phyloP scores from a whole-genome alignment of 2,888 invertebrate genomes.

The Lamellibrachia columna region DNA sequence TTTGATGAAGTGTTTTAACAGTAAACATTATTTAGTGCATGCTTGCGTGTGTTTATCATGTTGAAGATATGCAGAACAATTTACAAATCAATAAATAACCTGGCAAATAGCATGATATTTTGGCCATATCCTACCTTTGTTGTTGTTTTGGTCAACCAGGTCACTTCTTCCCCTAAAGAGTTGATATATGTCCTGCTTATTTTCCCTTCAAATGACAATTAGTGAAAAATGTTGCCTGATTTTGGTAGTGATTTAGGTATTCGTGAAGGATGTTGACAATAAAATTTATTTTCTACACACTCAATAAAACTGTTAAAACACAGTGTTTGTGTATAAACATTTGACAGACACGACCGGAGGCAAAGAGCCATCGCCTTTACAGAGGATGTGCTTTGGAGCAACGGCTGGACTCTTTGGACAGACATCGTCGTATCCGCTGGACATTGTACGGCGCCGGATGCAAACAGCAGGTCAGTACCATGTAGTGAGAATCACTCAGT shows the following conservation, averaged over 20 bases:
- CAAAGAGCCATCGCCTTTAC: conserved; percentile 70
- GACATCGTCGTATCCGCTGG: conserved; percentile 94
- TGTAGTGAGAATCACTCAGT: neutral
- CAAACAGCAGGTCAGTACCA: conserved; percentile 71
- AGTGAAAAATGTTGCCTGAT: too few species aligned
- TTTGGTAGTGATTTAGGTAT: too few species aligned
- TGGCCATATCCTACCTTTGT: neutral
- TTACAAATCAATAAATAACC: neutral
- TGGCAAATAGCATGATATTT: neutral
- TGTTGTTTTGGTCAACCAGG: neutral
- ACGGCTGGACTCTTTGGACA: conserved; percentile 93
- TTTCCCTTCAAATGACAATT: neutral
- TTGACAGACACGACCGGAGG: conserved; percentile 40
- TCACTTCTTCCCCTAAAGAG: neutral
- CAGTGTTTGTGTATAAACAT: too few species aligned
- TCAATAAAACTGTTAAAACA: neutral
- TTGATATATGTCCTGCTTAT: neutral
- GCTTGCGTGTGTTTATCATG: neutral
- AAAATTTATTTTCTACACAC: neutral
- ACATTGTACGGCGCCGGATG: conserved; percentile 84
- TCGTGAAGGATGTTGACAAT: neutral
- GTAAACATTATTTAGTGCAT: too few species aligned
- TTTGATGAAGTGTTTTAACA: neutral
- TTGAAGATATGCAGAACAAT: neutral
- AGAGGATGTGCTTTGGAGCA: conserved; percentile 85